phyloP scores from a whole-genome alignment of 2,888 invertebrate species.

The Camptogramma bilineatum region DNA sequence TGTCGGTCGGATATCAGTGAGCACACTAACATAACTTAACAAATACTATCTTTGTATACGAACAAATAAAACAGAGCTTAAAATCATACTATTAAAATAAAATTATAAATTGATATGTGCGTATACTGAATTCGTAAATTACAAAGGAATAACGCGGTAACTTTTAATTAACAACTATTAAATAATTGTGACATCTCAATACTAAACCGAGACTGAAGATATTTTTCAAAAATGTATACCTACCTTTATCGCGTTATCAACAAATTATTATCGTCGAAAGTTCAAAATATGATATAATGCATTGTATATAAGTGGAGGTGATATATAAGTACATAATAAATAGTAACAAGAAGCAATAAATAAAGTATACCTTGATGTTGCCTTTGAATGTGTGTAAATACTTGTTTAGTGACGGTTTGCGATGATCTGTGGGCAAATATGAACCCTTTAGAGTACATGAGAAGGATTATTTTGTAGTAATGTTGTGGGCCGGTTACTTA shows the following conservation, averaged over 20 bases:
- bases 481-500: constrained; percentile 83
- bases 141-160: constrained; percentile 47
- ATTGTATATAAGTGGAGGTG: constrained; percentile 79
- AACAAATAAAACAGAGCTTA: constrained; percentile 84
- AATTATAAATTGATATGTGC: constrained; percentile 68
- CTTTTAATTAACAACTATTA: constrained; percentile 35
- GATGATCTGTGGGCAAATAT: constrained; percentile 61
- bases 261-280: constrained; percentile 53
- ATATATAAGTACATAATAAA: constrained; percentile 82
- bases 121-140: constrained; percentile 59
- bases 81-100: constrained; percentile 68
- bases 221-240: constrained; percentile 61
- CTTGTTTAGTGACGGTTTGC: constrained; percentile 67
- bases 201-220: constrained; percentile 68
- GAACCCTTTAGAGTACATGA: constrained; percentile 57
- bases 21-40: constrained; percentile 66
- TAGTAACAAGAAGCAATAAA: constrained; percentile 84
- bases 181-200: constrained; percentile 40
- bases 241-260: constrained; percentile 55
- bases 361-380: constrained; percentile 85
- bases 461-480: constrained; percentile 78
- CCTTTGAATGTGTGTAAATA: constrained; percentile 80
- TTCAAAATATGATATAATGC: constrained; percentile 70
- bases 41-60: constrained; percentile 81
- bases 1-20: constrained; percentile 55